Evolutionary conservation across 2,888 invertebrate genomes (phyloP).

Genomic region (Argynnis bischoffii): DNA sequence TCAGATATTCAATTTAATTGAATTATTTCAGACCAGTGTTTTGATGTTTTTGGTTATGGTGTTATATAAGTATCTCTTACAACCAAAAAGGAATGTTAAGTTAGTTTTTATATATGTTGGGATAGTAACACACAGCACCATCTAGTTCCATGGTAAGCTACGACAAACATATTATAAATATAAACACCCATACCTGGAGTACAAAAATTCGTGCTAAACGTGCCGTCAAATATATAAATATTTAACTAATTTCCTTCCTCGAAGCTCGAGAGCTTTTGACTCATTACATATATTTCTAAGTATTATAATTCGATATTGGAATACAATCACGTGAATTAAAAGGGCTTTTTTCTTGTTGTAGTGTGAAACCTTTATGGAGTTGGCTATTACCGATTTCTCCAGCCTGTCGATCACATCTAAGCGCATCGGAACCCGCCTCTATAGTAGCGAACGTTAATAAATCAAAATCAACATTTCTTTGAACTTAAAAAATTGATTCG

Average conservation of each 20-base stretch:
- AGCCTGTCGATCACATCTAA: conserved; percentile 37
- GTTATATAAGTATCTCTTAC: conserved; percentile 18
- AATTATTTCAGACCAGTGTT: conserved; percentile 45
- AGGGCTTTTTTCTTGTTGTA: conserved; percentile 5
- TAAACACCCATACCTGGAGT: too few species aligned
- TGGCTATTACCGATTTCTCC: conserved; percentile 36
- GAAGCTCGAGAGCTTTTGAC: too few species aligned
- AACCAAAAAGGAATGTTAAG: neutral
- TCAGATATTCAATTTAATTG: conserved; percentile 70
- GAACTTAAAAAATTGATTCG: conserved; percentile 24
- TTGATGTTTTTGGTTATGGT: conserved; percentile 17
- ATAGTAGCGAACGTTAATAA: conserved; percentile 29
- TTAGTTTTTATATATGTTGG: too few species aligned
- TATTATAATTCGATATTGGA: neutral
- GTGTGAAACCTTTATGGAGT: conserved; percentile 17
- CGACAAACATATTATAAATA: too few species aligned
- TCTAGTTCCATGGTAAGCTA: too few species aligned
- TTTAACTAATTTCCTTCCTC: too few species aligned
- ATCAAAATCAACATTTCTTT: conserved; percentile 34
- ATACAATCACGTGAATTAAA: conserved; percentile 10
- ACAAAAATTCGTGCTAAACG: too few species aligned
- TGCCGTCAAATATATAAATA: too few species aligned
- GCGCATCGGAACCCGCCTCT: conserved; percentile 35
- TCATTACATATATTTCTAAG: too few species aligned
- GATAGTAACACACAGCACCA: too few species aligned